These are phyloP conservation scores for Gallinago media DNA, from an alignment of 2,113 vertebrate species.

Conservation along the genomic window DNA sequence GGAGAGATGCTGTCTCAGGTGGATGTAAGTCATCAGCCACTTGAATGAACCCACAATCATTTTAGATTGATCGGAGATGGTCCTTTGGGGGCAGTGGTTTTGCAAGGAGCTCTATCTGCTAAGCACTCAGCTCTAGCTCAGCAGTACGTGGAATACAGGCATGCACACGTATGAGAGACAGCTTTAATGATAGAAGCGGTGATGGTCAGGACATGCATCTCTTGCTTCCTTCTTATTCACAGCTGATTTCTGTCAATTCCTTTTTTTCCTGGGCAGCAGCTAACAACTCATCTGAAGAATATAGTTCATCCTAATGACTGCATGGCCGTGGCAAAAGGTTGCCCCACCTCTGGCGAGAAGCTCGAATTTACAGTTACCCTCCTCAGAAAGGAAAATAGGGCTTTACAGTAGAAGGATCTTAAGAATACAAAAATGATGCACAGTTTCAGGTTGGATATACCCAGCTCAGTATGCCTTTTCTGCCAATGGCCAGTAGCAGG, in stretches of 20 bases:
- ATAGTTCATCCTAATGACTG: not conserved
- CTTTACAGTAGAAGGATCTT: not conserved
- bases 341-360: not conserved
- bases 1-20: accelerated
- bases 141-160: not conserved
- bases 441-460: not conserved
- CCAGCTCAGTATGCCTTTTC: not conserved
- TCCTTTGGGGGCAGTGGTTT: not conserved
- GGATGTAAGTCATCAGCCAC: not conserved
- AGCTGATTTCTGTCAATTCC: not conserved
- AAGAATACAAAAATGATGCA: not conserved
- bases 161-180: not conserved
- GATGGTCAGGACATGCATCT: not conserved
- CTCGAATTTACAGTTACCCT: not conserved
- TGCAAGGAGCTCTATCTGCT: not conserved
- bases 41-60: not conserved
- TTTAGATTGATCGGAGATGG: not conserved
- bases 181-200: slow-evolving; percentile 5
- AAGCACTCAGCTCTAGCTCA: not conserved
- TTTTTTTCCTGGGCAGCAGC: not conserved
- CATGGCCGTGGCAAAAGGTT: not conserved
- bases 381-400: not conserved
- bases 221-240: slow-evolving; percentile 1
- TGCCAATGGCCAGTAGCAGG: not conserved
- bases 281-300: not conserved